Base-by-base conservation (phyloP, 2,888 invertebrate genomes). In the Chaetoderma sp. region DNA sequence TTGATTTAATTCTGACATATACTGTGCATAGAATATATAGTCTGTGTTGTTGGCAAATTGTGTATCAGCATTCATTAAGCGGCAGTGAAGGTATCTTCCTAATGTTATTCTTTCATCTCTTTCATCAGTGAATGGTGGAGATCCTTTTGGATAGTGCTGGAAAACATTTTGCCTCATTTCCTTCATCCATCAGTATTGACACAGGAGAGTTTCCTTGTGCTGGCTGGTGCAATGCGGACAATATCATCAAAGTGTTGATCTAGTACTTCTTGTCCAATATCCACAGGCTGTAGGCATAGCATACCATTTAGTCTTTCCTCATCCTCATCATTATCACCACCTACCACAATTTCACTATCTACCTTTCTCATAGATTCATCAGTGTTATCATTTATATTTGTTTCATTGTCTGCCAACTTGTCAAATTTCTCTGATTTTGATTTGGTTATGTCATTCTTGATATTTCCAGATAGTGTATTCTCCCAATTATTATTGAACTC, bases 11-110 rank as follows among this genome's bases (percentile, higher is more conserved):
- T 70, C 68, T 21, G 60, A 36, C 30, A 65, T 16, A 32, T 63
- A 68, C 45, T 68, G 64, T 25, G 55, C 45, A 59, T 56, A 69
- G 44, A 71, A 71, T 5, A 71, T 67, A 36, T 65, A 67, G 27
- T 60, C 59, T 25, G 63, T 63, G 25, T 67, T 59, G 44, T 42
- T 56, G 10, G 67, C 55, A 64, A 70, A 67, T 27, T 64, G 49
- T 28, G 6, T n/a, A 30, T 70, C 67, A 32, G 28, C 56, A 63
- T 59, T 63, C 59, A 63, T 58, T 25, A 68, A 60, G 49, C 63
- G 57, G 16, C 33, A 52, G 32, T 68, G 44, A 8, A 68, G 63
- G 47, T 65, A 68, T 47, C 63, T 42, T 21, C 36, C 45, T 25
- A 67, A 56, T 21, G 36, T 36, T 25, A 58, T 58, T 45, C 25